phyloP scores from a whole-genome alignment of 2,797 vertebrate genomes.

The Danio tinwini region DNA sequence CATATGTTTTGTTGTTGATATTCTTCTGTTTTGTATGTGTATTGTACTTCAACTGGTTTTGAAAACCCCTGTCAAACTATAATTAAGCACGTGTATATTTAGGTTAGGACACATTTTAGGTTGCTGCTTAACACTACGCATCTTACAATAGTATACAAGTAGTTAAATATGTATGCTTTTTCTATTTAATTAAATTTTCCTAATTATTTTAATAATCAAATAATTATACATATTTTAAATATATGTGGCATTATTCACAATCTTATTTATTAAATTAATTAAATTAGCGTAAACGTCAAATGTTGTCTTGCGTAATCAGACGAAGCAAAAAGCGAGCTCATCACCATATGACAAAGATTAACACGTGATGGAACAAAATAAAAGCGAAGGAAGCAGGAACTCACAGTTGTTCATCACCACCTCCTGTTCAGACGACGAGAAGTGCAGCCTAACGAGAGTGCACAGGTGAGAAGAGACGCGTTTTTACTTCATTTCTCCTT shows the following conservation, averaged over 20 bases:
- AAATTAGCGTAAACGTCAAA: not conserved
- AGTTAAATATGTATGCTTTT: not conserved
- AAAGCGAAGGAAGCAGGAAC: constrained; percentile 38
- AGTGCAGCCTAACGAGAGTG: constrained; percentile 1
- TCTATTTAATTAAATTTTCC: not conserved
- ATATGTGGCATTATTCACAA: not conserved
- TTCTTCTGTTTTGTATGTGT: too few relatives aligned
- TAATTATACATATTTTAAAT: not conserved
- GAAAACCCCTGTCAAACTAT: not conserved
- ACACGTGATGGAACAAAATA: constrained; percentile 41
- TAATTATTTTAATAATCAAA: not conserved
- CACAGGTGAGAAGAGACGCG: not conserved
- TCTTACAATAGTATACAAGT: not conserved
- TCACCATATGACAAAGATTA: not conserved
- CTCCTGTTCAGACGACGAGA: not conserved
- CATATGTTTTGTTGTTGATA: too few relatives aligned
- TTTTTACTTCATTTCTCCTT: not conserved
- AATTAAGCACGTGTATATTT: not conserved
- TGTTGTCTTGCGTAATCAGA: not conserved
- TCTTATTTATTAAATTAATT: not conserved
- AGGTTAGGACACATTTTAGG: not conserved
- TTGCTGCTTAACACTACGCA: not conserved
- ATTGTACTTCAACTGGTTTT: not conserved
- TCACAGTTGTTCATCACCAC: not conserved
- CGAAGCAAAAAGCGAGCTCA: not conserved